These are phyloP conservation scores for Mesocentrotus franciscanus DNA, from an alignment of 53 echinoderm and acorn worm genomes.

Conservation along the genomic window DNA sequence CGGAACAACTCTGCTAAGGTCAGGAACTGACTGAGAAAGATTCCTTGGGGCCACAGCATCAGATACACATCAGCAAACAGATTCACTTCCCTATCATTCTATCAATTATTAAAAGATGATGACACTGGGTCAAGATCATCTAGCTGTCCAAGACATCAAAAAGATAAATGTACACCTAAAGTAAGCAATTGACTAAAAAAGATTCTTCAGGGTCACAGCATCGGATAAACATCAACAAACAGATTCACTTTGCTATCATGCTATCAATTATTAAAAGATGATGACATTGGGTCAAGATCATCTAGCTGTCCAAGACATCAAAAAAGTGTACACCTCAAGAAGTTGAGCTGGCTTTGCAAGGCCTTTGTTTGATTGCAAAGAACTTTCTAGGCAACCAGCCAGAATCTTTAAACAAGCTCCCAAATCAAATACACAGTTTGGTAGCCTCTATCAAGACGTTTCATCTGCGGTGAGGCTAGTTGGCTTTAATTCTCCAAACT, in stretches of 20 bases:
- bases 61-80: background rate
- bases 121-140: background rate
- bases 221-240: background rate
- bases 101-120: background rate
- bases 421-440: background rate
- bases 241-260: background rate
- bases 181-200: background rate
- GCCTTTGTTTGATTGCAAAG: slow-evolving; percentile 11
- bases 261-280: background rate
- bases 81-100: background rate
- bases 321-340: background rate
- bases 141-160: background rate
- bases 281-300: background rate
- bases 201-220: background rate
- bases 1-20: background rate
- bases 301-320: background rate
- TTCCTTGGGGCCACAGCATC: background rate
- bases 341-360: background rate
- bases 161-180: background rate
- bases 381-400: background rate
- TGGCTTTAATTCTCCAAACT: slow-evolving; percentile 11
- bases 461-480: slow-evolving; percentile 26
- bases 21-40: background rate
- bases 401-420: background rate
- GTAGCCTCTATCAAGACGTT: slow-evolving; percentile 16